These are phyloP conservation scores for Ceyx melanurus DNA, from an alignment of 2,113 vertebrate genomes.

Conservation along the genomic window DNA sequence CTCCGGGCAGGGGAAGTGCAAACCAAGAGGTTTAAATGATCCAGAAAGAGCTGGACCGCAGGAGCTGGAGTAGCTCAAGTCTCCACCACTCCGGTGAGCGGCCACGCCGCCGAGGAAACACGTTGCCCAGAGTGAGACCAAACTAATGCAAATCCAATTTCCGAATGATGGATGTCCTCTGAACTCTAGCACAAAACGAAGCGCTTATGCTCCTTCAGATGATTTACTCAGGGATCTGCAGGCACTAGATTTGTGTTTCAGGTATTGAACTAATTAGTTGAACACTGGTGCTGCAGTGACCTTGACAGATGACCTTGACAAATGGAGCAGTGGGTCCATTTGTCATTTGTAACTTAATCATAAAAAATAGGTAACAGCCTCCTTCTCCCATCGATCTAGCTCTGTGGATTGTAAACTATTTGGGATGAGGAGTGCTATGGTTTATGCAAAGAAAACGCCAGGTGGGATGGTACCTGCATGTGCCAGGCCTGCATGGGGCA, in stretches of 20 bases:
- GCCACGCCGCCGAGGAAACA: accelerated
- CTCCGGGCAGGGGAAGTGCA: neutral
- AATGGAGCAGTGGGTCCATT: neutral
- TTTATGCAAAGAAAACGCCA: neutral
- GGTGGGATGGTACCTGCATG: neutral
- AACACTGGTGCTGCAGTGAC: neutral
- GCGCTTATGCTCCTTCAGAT: neutral
- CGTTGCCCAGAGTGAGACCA: neutral
- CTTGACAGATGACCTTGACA: neutral
- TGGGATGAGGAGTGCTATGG: neutral
- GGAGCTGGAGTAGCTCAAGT: neutral
- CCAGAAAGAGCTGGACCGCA: neutral
- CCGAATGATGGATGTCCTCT: neutral
- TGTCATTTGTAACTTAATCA: neutral
- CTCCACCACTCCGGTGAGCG: accelerated
- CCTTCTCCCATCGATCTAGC: neutral
- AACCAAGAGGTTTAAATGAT: neutral
- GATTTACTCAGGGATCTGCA: neutral
- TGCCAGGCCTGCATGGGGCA: neutral
- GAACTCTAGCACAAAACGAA: neutral
- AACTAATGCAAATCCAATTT: neutral
- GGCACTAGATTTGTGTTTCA: neutral
- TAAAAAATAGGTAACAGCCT: neutral
- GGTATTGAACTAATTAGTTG: neutral
- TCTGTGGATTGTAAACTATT: accelerated